phyloP scores from a whole-genome alignment of 1,140 invertebrate genomes.

The Drusus annulatus region DNA sequence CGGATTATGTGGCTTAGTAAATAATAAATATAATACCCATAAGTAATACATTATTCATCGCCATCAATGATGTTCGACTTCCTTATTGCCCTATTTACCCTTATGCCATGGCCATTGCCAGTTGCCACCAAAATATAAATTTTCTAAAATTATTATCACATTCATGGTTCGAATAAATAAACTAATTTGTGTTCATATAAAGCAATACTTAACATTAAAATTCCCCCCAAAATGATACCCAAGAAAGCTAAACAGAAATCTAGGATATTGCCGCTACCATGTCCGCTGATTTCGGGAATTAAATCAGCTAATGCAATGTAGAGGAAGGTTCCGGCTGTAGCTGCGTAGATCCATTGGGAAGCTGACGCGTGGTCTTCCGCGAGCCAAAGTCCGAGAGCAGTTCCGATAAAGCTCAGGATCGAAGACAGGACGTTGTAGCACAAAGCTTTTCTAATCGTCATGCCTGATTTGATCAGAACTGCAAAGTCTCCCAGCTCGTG shows the following conservation, averaged over 20 bases:
- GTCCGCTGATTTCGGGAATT: conserved; percentile 75
- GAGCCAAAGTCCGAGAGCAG: conserved; percentile 80
- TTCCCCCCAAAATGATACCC: conserved; percentile 79
- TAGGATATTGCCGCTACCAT: conserved; percentile 65
- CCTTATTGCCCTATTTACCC: no score
- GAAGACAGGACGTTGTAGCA: conserved; percentile 84
- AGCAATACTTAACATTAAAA: conserved; percentile 83
- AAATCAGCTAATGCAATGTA: conserved; percentile 88
- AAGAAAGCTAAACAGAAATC: conserved; percentile 71
- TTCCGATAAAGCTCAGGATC: conserved; percentile 82
- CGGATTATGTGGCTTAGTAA: no score
- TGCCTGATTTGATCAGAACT: conserved; percentile 82
- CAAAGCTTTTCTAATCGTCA: conserved; percentile 79
- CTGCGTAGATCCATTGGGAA: conserved; percentile 83
- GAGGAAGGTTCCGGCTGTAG: conserved; percentile 86
- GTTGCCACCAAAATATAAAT: no score
- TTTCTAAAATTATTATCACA: conserved; percentile 13
- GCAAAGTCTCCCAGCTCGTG: conserved; percentile 90
- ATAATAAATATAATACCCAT: no score
- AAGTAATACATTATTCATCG: no score
- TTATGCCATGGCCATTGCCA: no score
- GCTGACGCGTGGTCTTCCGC: conserved; percentile 78
- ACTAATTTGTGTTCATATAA: conserved; percentile 81
- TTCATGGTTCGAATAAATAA: conserved; percentile 68
- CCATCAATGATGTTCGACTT: no score